Evolutionary conservation across 2,113 vertebrate species (phyloP), one percentile per base, ranked within the genome.

Genomic region (Oncorhynchus gorbuscha): DNA sequence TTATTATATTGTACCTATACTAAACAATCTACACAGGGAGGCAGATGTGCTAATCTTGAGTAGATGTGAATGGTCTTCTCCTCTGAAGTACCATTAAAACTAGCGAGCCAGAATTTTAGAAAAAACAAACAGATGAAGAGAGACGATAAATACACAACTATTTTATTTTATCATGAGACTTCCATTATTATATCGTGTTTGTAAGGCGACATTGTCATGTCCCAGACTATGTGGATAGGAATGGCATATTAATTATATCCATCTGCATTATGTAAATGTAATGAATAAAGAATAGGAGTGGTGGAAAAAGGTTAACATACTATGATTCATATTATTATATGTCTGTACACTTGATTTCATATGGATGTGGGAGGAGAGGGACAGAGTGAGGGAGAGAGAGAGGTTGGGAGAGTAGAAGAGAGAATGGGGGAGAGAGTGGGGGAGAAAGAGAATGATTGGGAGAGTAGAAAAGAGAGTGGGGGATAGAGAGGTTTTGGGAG

Each of bases 221-320:
- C 76, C 32, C 51, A 16, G 16, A 55, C 35, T 77, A 74, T 75
- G 62, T 78, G 69, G 65, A 71, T 72, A 76, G 76, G 51, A 18
- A 55, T 3, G 4, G 64, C 76, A 79, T 81, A 70, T 72, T 78
- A 89, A 90, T 89, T 87, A 76, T 78, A 79, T 39, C 51, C 74
- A n/a, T 22, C 81, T 79, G 35, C 81, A 72, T 69, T 83, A 83
- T 82, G 76, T 76, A 89, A 87, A 84, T 76, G 77, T 66, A 80
- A 66, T 69, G 78, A 83, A 82, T 83, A 75, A 82, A 72, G 78
- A 82, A 85, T 64, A 76, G 67, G 55, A 79, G 67, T 69, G 26
- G 76, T 65, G 69, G 59, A 74, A 82, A 82, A 83, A 87, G 81
- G 86, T 86, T 79, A 79, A 48, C 65, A 59, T 79, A 32, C 78